Evolutionary conservation across 2,113 vertebrate genomes (phyloP).

Genomic region (Zosterops borbonicus): DNA sequence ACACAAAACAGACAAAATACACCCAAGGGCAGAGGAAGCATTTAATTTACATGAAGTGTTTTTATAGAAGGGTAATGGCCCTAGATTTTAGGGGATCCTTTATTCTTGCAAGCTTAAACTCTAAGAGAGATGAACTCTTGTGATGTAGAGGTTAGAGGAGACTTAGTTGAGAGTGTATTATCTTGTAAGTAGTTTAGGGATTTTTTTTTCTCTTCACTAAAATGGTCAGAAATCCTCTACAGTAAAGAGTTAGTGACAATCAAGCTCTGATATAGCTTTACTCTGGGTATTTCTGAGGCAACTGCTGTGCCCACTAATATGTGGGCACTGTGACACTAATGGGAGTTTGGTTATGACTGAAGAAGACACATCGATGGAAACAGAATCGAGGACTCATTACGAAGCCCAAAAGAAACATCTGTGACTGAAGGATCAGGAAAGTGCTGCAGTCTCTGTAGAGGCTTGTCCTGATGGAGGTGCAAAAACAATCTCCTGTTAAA

Average conservation of each 20-base stretch:
- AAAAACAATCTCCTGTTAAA: not conserved
- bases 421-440: not conserved
- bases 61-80: not conserved
- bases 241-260: not conserved
- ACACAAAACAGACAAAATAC: accelerated
- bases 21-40: not conserved
- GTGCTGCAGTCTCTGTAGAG: not conserved
- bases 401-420: not conserved
- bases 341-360: not conserved
- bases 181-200: not conserved
- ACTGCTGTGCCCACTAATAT: not conserved
- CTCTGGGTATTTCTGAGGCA: not conserved
- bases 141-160: not conserved
- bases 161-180: not conserved
- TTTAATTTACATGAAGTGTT: not conserved
- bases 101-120: not conserved
- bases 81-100: not conserved
- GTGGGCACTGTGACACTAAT: not conserved
- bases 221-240: not conserved
- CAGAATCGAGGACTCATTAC: not conserved
- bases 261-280: not conserved
- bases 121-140: not conserved
- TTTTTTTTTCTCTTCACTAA: not conserved
- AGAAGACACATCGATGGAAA: not conserved
- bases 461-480: not conserved